Evolutionary conservation across 2,888 invertebrate species (phyloP).

Genomic region (Caenorhabditis plicata): DNA sequence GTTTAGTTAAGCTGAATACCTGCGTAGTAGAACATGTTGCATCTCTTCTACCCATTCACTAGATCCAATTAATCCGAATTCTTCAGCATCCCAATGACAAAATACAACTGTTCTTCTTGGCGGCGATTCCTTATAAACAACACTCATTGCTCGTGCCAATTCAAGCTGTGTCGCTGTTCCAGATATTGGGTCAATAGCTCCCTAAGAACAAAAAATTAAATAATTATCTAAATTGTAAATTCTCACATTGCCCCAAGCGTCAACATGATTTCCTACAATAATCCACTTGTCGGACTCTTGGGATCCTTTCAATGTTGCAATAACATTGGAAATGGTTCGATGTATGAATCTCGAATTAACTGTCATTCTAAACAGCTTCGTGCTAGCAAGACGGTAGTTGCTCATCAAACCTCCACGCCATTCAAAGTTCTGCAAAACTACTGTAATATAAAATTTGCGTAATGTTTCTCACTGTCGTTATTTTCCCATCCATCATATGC

Average conservation of each 20-base stretch:
- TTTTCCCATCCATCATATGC: constrained; percentile 27
- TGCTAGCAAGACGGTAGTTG: constrained; percentile 60
- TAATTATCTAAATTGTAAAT: background rate
- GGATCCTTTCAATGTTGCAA: constrained; percentile 63
- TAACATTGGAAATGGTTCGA: constrained; percentile 63
- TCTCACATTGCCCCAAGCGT: constrained; percentile 68
- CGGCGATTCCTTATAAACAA: constrained; percentile 3
- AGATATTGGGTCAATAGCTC: constrained; percentile 68
- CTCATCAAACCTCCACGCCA: constrained; percentile 35
- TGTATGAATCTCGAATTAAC: constrained; percentile 27
- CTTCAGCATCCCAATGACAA: constrained; percentile 70
- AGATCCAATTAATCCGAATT: constrained; percentile 67
- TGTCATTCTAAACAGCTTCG: constrained; percentile 23
- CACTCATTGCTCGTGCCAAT: constrained; percentile 47
- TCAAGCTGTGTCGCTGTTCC: constrained; percentile 69
- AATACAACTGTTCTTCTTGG: constrained; percentile 65
- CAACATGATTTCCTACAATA: constrained; percentile 70
- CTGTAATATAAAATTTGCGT: background rate
- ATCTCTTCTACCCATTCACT: constrained; percentile 69
- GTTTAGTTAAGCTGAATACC: constrained; percentile 4
- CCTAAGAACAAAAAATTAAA: constrained; percentile 55
- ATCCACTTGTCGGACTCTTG: constrained; percentile 69
- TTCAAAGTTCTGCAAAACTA: constrained; percentile 14
- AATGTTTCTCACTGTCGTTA: background rate
- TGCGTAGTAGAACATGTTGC: constrained; percentile 10